Percentiles rank a stretch among this genome's conserved stretches.
phyloP scores from a whole-genome alignment of 2,888 invertebrate genomes.

The Bursaphelenchus okinawaensis region DNA sequence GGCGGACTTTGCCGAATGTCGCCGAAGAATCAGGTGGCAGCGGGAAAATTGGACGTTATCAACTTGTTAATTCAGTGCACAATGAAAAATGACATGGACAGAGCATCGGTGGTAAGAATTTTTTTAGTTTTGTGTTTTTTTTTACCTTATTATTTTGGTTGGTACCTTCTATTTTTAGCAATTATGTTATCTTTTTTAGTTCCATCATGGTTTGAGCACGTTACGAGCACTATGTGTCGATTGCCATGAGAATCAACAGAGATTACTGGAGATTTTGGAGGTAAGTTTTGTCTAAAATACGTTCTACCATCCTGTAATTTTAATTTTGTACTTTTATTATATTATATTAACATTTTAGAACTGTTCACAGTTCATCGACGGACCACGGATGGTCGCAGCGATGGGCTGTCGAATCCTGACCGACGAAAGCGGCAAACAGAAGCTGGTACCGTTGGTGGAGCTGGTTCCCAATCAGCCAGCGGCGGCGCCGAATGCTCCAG shows the following conservation, averaged over 20 bases:
- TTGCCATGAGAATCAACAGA: constrained; percentile 39
- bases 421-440: constrained; percentile 2
- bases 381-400: not conserved
- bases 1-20: constrained; percentile 26
- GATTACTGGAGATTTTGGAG: constrained; percentile 34
- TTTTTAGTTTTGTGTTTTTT: not conserved
- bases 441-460: constrained; percentile 2
- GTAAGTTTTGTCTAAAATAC: constrained; percentile 10
- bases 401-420: not conserved
- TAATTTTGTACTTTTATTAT: not conserved
- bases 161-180: not conserved
- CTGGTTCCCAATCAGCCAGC: not conserved
- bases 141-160: not conserved
- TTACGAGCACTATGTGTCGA: constrained; percentile 36
- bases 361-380: constrained; percentile 9
- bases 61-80: constrained; percentile 11
- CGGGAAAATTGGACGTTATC: constrained; percentile 21
- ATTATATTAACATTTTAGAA: constrained; percentile 1
- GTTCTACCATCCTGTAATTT: not conserved
- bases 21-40: constrained; percentile 18
- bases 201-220: constrained; percentile 39
- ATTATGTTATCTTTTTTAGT: not conserved
- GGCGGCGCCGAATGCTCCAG: not conserved
- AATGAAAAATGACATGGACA: constrained; percentile 6
- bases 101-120: not conserved